Base-by-base conservation (phyloP, 2,888 invertebrate species). In the Orthonychiurus folsomi region DNA sequence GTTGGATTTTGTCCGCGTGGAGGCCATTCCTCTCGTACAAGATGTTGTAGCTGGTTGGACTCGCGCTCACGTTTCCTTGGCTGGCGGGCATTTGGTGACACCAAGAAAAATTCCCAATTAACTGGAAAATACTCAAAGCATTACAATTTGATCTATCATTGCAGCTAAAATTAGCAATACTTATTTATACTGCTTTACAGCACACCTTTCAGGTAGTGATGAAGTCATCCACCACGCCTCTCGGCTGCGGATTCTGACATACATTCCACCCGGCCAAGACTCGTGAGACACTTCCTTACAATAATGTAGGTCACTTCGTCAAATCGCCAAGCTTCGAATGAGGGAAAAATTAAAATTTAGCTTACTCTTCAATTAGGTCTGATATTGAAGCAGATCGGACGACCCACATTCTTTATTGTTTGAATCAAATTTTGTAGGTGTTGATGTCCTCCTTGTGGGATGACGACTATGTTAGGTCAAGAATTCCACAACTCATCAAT, bases 51-150 rank as follows among this genome's bases (percentile, higher is more conserved):
- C 86, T 85, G 0, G 94, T 93, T 0, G 96, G 96, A 0, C 89
- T 83, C 0, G 94, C 93, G 0, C 95, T 92, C 1, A 95, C 95
- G n/a, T n/a, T n/a, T n/a, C n/a, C n/a, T n/a, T n/a, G n/a, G n/a
- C 69, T 93, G 90, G 0, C 82, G 80, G 0, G 92, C 90, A 50
- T 84, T 84, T 76, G 96, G 95, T 0, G 90, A 87, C 0, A 95
- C 86, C 50, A 96, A 77, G 76, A 85, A 94, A 80, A 94, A 96
- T 74, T 96, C 95, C 70, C 87, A n/a, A n/a, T n/a, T n/a, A 93
- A 63, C 87, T 87, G 78, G 0, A 59, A 60, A 50, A 15, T 2
- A 59, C 21, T 12, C 9, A n/a, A 15, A n/a, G 48, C 12, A 15
- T 12, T 48, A 48, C 48, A 15, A 12, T 15, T 12, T 48, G n/a